Base-by-base conservation (phyloP, 2,888 invertebrate species). In the Drosophila mettleri region DNA sequence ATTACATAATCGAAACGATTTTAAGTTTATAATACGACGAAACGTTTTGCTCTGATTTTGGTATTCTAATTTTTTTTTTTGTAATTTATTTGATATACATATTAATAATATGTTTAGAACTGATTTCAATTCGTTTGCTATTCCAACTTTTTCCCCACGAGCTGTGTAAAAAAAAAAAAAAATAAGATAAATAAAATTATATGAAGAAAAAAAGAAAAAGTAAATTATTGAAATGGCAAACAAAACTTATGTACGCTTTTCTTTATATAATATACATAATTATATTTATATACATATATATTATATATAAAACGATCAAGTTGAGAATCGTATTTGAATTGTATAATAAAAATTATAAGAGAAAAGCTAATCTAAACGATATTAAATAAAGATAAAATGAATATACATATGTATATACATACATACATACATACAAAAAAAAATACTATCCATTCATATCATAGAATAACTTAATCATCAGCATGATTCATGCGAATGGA, bases 331-430 rank as follows among this genome's bases (percentile, higher is more conserved):
- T 63, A 54, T n/a, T 61, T 67, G 57, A 67, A 67, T 41, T 73
- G 63, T 62, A 62, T 63, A 73, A 73, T 71, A 65, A 41, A 24
- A 66, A 53, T 24, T 24, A 53, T 45, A 65, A 66, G 18, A 65
- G 59, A 60, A 59, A 55, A 58, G 65, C 60, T 66, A 53, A 69
- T 63, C 53, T 69, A 78, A 81, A 81, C 78, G 72, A 82, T 83
- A 80, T 82, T 80, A 74, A 81, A 85, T 82, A 81, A 81, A 81
- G 80, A 71, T 84, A 68, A 62, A 65, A 66, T 54, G 54, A 43
- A 71, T 69, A 73, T 55, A 74, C 49, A 31, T 8, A n/a, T 14
- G 16, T 18, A 39, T 5, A 46, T 12, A 20, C 8, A 6, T 18
- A 6, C n/a, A 10, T 3, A 2, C 48, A 69, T 43, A 55, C n/a